Evolutionary conservation across 2,888 invertebrate genomes (phyloP).

Genomic region (Mimachlamys varia): DNA sequence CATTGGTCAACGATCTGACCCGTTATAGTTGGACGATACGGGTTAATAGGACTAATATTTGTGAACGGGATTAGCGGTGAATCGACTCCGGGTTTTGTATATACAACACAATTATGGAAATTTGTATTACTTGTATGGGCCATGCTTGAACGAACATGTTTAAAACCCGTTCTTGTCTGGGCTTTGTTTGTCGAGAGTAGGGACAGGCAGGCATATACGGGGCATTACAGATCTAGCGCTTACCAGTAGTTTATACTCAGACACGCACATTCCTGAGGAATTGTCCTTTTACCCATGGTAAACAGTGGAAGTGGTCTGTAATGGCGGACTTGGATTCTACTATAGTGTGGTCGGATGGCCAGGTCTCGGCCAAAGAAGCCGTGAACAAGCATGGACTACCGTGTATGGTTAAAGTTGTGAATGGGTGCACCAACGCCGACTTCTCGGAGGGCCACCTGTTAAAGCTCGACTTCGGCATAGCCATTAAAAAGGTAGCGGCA

Average conservation of each 20-base stretch:
- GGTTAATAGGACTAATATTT: background rate
- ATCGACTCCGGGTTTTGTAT: background rate
- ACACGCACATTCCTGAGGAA: slow-evolving; percentile 1
- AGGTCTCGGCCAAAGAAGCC: background rate
- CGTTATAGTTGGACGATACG: background rate
- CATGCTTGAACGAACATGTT: slow-evolving; percentile 21
- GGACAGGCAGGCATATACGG: background rate
- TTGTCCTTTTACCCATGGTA: slow-evolving; percentile 11
- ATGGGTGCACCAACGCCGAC: background rate
- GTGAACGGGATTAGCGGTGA: background rate
- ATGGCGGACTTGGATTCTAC: background rate
- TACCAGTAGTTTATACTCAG: background rate
- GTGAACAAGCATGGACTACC: slow-evolving; percentile 1
- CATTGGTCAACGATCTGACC: background rate
- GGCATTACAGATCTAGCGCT: background rate
- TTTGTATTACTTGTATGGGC: background rate
- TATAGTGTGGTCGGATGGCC: background rate
- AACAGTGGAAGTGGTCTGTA: background rate
- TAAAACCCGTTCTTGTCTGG: slow-evolving; percentile 13
- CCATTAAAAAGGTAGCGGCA: slow-evolving; percentile 7
- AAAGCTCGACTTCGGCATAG: slow-evolving; percentile 10
- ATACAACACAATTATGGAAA: slow-evolving; percentile 12
- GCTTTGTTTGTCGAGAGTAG: background rate
- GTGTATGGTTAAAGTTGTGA: slow-evolving; percentile 10
- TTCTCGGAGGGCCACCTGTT: background rate